Evolutionary conservation across 2,888 invertebrate genomes (phyloP).

Genomic region (Gerris lacustris): DNA sequence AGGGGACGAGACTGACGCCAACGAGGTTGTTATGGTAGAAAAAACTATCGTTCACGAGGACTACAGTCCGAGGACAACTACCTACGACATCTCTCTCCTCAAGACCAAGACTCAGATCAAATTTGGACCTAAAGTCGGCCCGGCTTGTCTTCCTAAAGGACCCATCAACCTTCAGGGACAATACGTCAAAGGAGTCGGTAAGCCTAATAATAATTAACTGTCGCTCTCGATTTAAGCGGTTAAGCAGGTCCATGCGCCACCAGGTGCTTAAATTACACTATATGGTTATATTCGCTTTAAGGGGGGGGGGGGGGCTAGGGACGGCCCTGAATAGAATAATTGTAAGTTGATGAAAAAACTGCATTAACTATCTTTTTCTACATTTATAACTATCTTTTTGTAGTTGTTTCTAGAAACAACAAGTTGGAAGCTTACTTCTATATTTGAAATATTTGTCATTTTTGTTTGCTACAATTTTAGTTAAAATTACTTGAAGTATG

Average conservation of each 20-base stretch:
- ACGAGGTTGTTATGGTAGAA: not conserved
- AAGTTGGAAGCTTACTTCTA: too few species aligned
- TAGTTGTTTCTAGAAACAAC: too few species aligned
- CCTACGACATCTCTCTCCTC: constrained; percentile 47
- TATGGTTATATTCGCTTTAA: too few species aligned
- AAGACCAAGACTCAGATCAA: constrained; percentile 36
- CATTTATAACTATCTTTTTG: too few species aligned
- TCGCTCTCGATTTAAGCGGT: not conserved
- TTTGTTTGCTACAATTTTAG: too few species aligned
- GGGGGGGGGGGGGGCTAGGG: too few species aligned
- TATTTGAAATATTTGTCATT: too few species aligned
- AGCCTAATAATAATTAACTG: constrained; percentile 18
- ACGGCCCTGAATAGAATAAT: too few species aligned
- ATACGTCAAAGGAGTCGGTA: constrained; percentile 34
- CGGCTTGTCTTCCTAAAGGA: constrained; percentile 52
- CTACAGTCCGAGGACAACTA: constrained; percentile 32
- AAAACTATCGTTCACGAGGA: not conserved
- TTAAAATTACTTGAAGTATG: too few species aligned
- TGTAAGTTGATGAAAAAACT: too few species aligned
- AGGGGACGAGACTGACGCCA: constrained; percentile 10
- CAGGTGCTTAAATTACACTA: not conserved
- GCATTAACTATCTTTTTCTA: too few species aligned
- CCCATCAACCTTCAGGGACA: constrained; percentile 33
- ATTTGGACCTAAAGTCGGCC: constrained; percentile 45
- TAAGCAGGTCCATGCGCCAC: not conserved